phyloP scores from a whole-genome alignment of 2,888 invertebrate genomes.

The Dynastes grantii region DNA sequence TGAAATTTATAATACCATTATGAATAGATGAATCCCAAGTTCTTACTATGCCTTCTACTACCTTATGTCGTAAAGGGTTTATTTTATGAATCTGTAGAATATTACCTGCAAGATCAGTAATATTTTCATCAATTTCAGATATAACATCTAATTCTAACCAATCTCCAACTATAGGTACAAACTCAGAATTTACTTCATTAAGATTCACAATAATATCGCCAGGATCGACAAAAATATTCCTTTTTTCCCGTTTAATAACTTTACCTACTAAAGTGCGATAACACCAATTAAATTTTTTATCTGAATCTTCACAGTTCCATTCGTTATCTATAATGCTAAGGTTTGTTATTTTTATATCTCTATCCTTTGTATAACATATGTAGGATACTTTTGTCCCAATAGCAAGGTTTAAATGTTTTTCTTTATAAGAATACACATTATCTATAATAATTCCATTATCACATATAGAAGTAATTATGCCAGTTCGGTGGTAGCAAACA shows the following conservation, averaged over 20 bases:
- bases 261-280: conserved; percentile 67
- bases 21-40: conserved; percentile 66
- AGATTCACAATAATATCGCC: conserved; percentile 75
- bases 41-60: conserved; percentile 72
- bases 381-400: conserved; percentile 75
- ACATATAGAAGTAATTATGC: conserved; percentile 75
- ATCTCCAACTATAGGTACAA: conserved; percentile 81
- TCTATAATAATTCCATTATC: conserved; percentile 75
- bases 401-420: conserved; percentile 63
- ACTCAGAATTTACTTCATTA: conserved; percentile 76
- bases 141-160: conserved; percentile 78
- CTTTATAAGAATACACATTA: conserved; percentile 71
- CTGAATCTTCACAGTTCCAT: conserved; percentile 68
- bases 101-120: conserved; percentile 72
- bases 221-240: conserved; percentile 72
- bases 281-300: conserved; percentile 61
- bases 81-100: conserved; percentile 77
- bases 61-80: conserved; percentile 75
- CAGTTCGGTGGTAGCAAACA: conserved; percentile 67
- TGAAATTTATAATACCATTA: conserved; percentile 75
- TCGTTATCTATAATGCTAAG: conserved; percentile 62
- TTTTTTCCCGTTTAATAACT: conserved; percentile 67
- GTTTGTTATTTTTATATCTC: conserved; percentile 69
- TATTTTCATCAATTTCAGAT: conserved; percentile 76
- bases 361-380: conserved; percentile 58